Base-by-base conservation (phyloP, 2,797 vertebrate genomes). In the Cacajao melanocephalus region DNA sequence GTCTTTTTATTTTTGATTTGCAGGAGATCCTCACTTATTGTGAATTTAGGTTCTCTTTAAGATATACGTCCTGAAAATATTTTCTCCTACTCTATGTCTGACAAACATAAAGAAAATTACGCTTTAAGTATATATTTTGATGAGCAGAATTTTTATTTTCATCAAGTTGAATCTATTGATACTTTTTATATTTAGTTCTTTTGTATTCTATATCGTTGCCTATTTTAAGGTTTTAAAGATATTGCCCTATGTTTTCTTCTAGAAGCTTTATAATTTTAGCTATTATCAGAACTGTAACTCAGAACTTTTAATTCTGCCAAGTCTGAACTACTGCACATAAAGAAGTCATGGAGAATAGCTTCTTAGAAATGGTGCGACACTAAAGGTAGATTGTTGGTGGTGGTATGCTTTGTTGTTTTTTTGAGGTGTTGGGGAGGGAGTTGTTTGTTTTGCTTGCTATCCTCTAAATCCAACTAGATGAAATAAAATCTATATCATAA, bases 211-310 rank as follows among this genome's bases (percentile, higher is more conserved):
- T 93, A 55, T 50, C 7, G 57, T 2, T 89, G 44, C 30, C 33
- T 83, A 58, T 13, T 36, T 76, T 41, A 96, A 82, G 48, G 44
- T 36, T 61, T 13, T 19, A 80, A 70, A 95, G 39, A 61, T 52
- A 91, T 48, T 48, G n/a, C 9, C 26, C 39, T 41, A 24, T 26
- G 28, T 82, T 84, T 92, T 84, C 44, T 87, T 76, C 67, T 86
- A 57, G 22, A 90, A 73, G 55, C 15, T 84, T 96, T 88, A 88
- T 61, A 76, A 87, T 44, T 88, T 79, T 84, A 92, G 81, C 70
- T 76, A 36, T 67, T 90, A 9, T 88, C 36, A 86, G 36, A 36
- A 46, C 12, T 88, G 7, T 83, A 85, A 94, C 28, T 86, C 36
- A 86, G 55, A 96, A 86, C 2, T 11, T 82, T 88, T 50, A 90